Evolutionary conservation across 2,113 vertebrate genomes (phyloP).

Genomic region (Catharus minimus): DNA sequence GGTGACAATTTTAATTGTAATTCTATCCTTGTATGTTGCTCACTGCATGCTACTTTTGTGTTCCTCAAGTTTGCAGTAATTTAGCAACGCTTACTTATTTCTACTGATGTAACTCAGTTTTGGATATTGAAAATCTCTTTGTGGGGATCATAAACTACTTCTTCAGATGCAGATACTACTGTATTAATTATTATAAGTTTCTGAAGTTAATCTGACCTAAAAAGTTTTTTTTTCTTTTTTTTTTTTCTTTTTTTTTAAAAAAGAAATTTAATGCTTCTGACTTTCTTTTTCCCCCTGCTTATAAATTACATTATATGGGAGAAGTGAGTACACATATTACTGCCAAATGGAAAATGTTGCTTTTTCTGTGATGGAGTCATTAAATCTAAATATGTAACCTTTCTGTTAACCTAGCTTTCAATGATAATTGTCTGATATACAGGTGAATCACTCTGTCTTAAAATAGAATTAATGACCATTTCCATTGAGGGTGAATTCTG

Average conservation of each 20-base stretch:
- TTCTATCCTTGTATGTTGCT: neutral
- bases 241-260: neutral
- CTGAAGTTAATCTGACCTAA: neutral
- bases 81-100: neutral
- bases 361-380: conserved; percentile 11
- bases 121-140: neutral
- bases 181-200: neutral
- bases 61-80: neutral
- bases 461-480: conserved; percentile 69
- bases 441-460: conserved; percentile 60
- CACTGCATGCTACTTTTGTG: rapidly evolving
- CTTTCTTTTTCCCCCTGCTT: neutral
- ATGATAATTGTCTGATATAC: conserved; percentile 49
- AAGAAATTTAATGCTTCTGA: neutral
- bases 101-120: neutral
- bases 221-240: neutral
- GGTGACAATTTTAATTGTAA: rapidly evolving
- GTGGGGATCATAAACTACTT: neutral
- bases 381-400: conserved; percentile 53
- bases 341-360: neutral
- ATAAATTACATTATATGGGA: neutral
- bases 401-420: conserved; percentile 59
- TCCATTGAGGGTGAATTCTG: conserved; percentile 54
- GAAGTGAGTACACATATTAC: neutral
- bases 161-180: neutral